Percentiles rank a stretch among this genome's conserved stretches.
Evolutionary conservation across 2,113 vertebrate genomes (phyloP).

Genomic region (Rhynchomys soricoides): DNA sequence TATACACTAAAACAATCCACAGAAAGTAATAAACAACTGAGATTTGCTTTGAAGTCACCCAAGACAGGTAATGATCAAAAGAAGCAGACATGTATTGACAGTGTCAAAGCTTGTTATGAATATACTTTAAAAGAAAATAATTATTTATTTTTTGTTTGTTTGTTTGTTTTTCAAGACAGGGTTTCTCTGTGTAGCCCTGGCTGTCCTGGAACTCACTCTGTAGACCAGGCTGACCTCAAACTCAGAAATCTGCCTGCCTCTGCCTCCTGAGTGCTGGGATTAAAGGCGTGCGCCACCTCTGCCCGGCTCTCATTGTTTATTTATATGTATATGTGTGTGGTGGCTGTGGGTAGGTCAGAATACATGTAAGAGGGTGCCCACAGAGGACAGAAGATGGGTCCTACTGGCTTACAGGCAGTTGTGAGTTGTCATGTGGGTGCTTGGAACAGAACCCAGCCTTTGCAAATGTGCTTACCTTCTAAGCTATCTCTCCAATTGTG

Average conservation of each 20-base stretch:
- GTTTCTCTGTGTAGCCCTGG: too few relatives aligned
- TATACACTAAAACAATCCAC: neutral
- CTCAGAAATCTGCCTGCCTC: too few relatives aligned
- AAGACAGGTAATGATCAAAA: neutral
- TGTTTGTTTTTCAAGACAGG: too few relatives aligned
- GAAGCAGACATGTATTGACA: neutral
- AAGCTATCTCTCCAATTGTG: neutral
- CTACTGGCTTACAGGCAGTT: neutral
- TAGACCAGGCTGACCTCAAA: too few relatives aligned
- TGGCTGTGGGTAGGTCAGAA: neutral
- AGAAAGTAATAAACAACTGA: neutral
- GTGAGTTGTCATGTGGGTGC: neutral
- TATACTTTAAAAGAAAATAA: neutral
- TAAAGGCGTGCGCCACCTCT: too few relatives aligned
- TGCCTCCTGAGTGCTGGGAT: too few relatives aligned
- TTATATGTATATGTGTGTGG: neutral
- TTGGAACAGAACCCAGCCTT: neutral
- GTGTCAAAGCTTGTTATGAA: neutral
- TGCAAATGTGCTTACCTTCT: neutral
- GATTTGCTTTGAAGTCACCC: neutral
- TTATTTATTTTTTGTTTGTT: too few relatives aligned
- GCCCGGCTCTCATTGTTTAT: too few relatives aligned
- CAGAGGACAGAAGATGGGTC: neutral
- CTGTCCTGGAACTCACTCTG: too few relatives aligned
- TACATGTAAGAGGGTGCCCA: neutral